Percentiles rank a stretch among this genome's conserved stretches.
phyloP scores from a whole-genome alignment of 2,888 invertebrate species.

The Lutraria lutraria region DNA sequence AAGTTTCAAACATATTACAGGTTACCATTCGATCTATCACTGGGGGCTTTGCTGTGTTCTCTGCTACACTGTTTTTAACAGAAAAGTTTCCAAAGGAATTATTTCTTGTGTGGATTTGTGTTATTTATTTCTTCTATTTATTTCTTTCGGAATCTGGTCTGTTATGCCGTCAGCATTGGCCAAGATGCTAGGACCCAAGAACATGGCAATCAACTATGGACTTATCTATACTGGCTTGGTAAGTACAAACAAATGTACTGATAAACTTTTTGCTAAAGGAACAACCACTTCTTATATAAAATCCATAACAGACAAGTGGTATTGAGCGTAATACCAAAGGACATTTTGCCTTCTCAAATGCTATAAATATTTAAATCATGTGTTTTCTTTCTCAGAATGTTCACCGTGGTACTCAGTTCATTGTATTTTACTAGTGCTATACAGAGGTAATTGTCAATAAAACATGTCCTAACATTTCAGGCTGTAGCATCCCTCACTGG shows the following conservation, averaged over 20 bases:
- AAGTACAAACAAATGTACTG: neutral
- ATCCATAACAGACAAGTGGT: too few species aligned
- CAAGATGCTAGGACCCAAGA: slow-evolving; percentile 40
- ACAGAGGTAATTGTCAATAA: too few species aligned
- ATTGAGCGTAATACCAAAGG: too few species aligned
- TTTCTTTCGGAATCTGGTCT: slow-evolving; percentile 38
- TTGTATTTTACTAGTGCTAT: too few species aligned
- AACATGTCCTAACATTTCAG: slow-evolving; percentile 24
- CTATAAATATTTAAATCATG: too few species aligned
- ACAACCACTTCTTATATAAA: too few species aligned
- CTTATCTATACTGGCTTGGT: slow-evolving; percentile 26
- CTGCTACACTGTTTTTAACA: slow-evolving; percentile 30
- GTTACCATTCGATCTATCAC: slow-evolving; percentile 25
- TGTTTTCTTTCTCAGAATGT: too few species aligned
- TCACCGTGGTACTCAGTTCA: too few species aligned
- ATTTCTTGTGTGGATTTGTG: slow-evolving; percentile 47
- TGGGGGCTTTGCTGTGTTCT: neutral
- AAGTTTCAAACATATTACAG: slow-evolving; percentile 1
- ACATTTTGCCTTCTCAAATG: too few species aligned
- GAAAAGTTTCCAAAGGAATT: slow-evolving; percentile 27
- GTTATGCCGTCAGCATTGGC: slow-evolving; percentile 37
- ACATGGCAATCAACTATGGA: slow-evolving; percentile 51
- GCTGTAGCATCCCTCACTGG: slow-evolving; percentile 22
- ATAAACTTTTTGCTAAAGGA: too few species aligned
- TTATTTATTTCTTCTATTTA: slow-evolving; percentile 27